These are phyloP conservation scores for Momotus momota DNA, from an alignment of 2,797 vertebrate species.

Conservation along the genomic window DNA sequence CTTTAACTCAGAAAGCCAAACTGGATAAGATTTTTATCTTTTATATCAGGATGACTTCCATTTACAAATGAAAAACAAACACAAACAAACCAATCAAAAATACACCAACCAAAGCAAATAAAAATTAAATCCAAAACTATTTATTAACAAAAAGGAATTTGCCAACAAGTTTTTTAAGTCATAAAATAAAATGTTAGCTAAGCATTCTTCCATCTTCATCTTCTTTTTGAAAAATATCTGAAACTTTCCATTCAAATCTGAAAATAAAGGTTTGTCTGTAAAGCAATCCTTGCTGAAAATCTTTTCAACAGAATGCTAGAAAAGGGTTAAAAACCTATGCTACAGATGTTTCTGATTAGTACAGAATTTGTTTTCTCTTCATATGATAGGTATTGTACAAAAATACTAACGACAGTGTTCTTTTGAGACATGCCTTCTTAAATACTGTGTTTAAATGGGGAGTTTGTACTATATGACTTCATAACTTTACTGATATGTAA, in stretches of 20 bases:
- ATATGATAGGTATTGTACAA: neutral
- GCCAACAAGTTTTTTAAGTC: neutral
- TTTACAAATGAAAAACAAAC: neutral
- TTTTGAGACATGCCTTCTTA: neutral
- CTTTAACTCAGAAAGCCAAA: neutral
- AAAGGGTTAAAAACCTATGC: neutral
- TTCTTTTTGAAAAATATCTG: neutral
- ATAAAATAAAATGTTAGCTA: neutral
- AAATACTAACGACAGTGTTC: neutral
- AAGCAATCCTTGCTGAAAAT: neutral
- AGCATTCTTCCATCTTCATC: neutral
- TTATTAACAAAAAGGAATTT: neutral
- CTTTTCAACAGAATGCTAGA: neutral
- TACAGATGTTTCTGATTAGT: neutral
- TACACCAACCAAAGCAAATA: neutral
- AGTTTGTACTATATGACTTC: neutral
- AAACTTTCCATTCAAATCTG: neutral
- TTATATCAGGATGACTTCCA: neutral
- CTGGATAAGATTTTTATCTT: neutral
- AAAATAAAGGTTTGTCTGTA: neutral
- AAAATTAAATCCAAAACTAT: neutral
- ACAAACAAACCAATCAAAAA: neutral
- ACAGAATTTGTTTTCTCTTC: neutral
- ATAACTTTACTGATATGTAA: accelerated
- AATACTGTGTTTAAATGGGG: neutral